phyloP scores from a whole-genome alignment of 2,113 vertebrate species.

The Heterocephalus glaber region DNA sequence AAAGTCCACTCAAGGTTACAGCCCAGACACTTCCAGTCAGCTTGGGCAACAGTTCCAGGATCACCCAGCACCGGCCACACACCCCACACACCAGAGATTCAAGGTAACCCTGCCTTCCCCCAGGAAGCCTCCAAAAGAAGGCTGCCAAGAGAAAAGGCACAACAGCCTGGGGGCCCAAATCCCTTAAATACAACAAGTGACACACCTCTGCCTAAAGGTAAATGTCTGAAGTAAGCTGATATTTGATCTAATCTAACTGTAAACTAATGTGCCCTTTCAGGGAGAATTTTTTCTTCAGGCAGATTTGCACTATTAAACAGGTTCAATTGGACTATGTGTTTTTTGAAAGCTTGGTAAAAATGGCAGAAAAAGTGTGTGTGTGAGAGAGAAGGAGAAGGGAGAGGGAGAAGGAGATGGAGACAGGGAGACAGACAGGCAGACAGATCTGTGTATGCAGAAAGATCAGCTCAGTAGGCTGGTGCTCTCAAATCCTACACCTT shows the following conservation, averaged over 20 bases:
- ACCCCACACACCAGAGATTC: not conserved
- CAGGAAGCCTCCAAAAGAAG: not conserved
- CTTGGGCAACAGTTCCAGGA: not conserved
- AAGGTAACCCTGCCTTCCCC: not conserved
- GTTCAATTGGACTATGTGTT: not conserved
- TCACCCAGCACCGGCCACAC: not conserved
- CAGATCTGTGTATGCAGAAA: not conserved
- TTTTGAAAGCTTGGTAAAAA: not conserved
- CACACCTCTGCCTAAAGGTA: not conserved
- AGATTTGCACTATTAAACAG: not conserved
- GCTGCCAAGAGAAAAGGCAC: not conserved
- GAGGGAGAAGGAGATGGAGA: not conserved
- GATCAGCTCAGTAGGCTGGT: not conserved
- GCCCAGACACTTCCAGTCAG: not conserved
- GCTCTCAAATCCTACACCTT: not conserved
- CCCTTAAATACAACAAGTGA: not conserved
- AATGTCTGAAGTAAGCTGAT: not conserved
- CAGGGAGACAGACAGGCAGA: not conserved
- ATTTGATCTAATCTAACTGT: conserved; percentile 49
- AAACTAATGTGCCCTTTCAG: conserved; percentile 28
- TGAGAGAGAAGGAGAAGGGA: not conserved
- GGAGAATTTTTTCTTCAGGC: conserved; percentile 28
- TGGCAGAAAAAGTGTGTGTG: not conserved
- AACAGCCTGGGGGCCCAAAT: not conserved
- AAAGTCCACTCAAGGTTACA: not conserved